These are phyloP conservation scores for Agapornis roseicollis DNA, from an alignment of 2,113 vertebrate species.

Conservation along the genomic window DNA sequence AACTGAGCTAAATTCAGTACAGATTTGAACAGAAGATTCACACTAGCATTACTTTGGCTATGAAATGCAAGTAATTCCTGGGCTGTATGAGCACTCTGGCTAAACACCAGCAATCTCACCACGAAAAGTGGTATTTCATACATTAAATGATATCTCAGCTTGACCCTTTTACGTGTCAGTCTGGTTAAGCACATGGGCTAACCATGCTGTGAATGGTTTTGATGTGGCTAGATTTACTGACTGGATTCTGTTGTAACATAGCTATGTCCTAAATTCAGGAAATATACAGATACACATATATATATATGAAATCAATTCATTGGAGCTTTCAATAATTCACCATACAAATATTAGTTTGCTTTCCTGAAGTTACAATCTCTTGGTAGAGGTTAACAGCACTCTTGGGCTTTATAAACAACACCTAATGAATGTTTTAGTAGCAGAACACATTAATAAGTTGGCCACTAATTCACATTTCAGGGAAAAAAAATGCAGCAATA, in stretches of 20 bases:
- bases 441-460: not conserved
- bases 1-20: not conserved
- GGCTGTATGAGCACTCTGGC: not conserved
- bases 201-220: not conserved
- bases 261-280: not conserved
- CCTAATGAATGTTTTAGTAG: not conserved
- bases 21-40: not conserved
- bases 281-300: not conserved
- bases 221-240: not conserved
- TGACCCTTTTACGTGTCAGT: not conserved
- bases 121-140: not conserved
- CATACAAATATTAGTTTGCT: not conserved
- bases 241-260: not conserved
- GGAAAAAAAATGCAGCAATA: not conserved
- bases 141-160: not conserved
- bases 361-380: not conserved
- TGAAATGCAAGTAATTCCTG: not conserved
- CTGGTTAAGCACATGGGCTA: not conserved
- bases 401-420: not conserved
- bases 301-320: not conserved
- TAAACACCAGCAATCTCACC: not conserved
- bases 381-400: not conserved
- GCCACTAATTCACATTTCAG: not conserved
- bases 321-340: not conserved
- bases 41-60: not conserved